Evolutionary conservation across 2,888 invertebrate genomes (phyloP), one percentile per base, ranked within the genome.

Genomic region (Chloroclysta siterata): DNA sequence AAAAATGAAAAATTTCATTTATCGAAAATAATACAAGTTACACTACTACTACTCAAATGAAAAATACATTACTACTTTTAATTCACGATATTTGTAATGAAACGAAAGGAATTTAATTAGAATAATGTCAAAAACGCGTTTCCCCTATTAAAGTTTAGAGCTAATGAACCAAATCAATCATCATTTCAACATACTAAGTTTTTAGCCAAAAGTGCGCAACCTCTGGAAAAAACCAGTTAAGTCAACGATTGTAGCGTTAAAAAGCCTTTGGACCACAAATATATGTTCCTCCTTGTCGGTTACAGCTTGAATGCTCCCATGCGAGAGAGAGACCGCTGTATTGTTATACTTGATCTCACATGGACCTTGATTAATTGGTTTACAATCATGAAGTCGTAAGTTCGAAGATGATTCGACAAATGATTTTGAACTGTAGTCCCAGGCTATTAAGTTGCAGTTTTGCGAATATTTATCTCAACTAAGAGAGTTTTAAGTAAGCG

Each of bases 171-270:
- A n/a, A 60, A 15, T 11, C 42, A 60, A 42, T 10, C 39, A 5
- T n/a, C 54, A 48, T 52, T 48, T 48, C 6, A 13, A 41, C 28
- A 17, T 53, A 17, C 17, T 33, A 47, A 17, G 7, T 59, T 52
- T 51, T n/a, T 52, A 52, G 69, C 73, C 79, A 82, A 84, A 69
- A 74, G 89, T 90, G 84, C 65, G 57, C 63, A 61, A 80, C 78
- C 70, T 67, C 87, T 84, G 55, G 80, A 56, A 63, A 76, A 84
- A 90, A 92, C 90, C 88, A 87, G 90, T 91, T 89, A 85, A 90
- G 85, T 90, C 88, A 86, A 87, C 85, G 82, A 85, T 85, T 83
- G 85, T 83, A 85, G 83, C 80, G 79, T 73, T 76, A 81, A 84
- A 79, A 80, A 72, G 74, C 75, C 75, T 67, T 62, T 65, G 67